Conservation (phyloP, 1,140 invertebrate species). For the Cotesia glomerata region DNA sequence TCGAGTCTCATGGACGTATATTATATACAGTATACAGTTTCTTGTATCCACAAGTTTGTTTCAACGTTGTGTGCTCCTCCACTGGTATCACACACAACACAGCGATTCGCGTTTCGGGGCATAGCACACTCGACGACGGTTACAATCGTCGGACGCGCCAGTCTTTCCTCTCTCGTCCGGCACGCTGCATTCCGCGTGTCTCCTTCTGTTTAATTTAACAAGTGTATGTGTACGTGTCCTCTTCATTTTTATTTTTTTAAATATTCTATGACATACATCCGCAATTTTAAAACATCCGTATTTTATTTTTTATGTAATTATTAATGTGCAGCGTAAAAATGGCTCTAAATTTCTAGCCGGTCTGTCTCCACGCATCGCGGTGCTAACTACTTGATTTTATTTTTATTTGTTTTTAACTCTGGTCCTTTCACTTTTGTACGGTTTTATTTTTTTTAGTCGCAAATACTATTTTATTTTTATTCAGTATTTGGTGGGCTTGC, state of each 20-base stretch:
- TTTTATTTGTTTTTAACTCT: constrained; percentile 33
- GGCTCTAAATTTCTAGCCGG: constrained; percentile 40
- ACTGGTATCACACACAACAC: no score
- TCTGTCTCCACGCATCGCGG: no score
- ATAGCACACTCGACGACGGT: constrained; percentile 11
- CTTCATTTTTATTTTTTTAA: constrained; percentile 18
- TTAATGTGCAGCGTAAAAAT: not conserved
- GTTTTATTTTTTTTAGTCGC: not conserved
- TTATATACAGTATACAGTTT: not conserved
- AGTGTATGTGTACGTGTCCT: constrained; percentile 7
- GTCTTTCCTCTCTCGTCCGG: constrained; percentile 33
- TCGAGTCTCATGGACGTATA: constrained; percentile 11
- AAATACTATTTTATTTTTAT: not conserved
- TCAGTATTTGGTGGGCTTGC: constrained; percentile 22
- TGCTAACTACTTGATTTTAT: not conserved
- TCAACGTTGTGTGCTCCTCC: not conserved
- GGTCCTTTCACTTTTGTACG: constrained; percentile 33
- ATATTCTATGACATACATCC: no score
- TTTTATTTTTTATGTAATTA: no score
- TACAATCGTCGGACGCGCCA: constrained; percentile 29
- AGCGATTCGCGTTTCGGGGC: constrained; percentile 23
- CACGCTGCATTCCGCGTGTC: constrained; percentile 38
- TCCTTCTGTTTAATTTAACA: constrained; percentile 4
- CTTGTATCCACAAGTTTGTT: constrained; percentile 26
- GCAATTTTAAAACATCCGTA: no score